Evolutionary conservation across 2,888 invertebrate species (phyloP).

Genomic region (Anoncus sp.): DNA sequence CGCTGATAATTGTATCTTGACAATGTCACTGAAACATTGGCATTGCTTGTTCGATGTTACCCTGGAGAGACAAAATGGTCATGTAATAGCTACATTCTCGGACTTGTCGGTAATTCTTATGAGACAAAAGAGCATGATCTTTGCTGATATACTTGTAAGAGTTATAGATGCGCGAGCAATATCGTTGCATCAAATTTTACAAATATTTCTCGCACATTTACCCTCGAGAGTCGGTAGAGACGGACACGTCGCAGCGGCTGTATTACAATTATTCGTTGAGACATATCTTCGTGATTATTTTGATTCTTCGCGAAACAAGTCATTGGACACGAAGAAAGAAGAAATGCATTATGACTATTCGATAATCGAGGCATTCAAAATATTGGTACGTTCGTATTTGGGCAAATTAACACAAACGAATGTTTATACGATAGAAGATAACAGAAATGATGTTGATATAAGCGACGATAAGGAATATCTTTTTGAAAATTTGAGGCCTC

Average conservation of each 20-base stretch:
- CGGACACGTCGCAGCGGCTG: slow-evolving; percentile 80
- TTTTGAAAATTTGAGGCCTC: slow-evolving; percentile 83
- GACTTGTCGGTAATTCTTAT: slow-evolving; percentile 85
- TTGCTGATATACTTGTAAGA: slow-evolving; percentile 83
- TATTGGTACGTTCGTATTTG: slow-evolving; percentile 87
- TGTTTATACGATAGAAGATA: slow-evolving; percentile 71
- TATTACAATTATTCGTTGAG: slow-evolving; percentile 80
- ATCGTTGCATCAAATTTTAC: slow-evolving; percentile 82
- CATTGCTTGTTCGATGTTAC: slow-evolving; percentile 84
- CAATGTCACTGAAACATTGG: slow-evolving; percentile 83
- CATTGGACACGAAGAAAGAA: slow-evolving; percentile 66
- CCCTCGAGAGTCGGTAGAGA: slow-evolving; percentile 87
- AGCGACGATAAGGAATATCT: slow-evolving; percentile 79
- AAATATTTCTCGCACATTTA: slow-evolving; percentile 87
- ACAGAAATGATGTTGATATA: slow-evolving; percentile 63
- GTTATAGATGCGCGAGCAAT: slow-evolving; percentile 83
- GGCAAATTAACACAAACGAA: slow-evolving; percentile 82
- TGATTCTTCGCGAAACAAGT: slow-evolving; percentile 51
- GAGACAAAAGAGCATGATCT: slow-evolving; percentile 82
- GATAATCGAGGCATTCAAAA: slow-evolving; percentile 85
- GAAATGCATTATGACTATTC: slow-evolving; percentile 82
- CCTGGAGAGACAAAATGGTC: slow-evolving; percentile 79
- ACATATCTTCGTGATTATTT: slow-evolving; percentile 78
- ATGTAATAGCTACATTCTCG: slow-evolving; percentile 83
- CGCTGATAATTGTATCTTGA: slow-evolving; percentile 80